Evolutionary conservation across 2,888 invertebrate species (phyloP).

Genomic region (Synanthedon vespiformis): DNA sequence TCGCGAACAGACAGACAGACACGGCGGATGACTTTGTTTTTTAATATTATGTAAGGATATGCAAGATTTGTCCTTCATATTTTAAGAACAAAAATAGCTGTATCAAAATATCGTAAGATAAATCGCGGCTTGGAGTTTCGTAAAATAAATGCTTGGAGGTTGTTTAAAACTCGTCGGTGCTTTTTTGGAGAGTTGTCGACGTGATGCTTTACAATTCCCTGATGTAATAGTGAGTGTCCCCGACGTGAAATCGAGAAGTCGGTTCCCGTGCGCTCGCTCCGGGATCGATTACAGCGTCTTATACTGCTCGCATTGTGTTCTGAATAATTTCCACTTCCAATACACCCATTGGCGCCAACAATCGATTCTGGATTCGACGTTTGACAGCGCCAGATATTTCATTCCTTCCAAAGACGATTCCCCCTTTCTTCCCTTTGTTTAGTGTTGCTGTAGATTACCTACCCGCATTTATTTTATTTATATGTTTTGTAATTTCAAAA

Average conservation of each 20-base stretch:
- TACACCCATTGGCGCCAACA: neutral
- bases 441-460: neutral
- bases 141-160: too few species aligned
- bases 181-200: too few species aligned
- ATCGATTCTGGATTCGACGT: neutral
- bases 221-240: neutral
- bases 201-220: neutral
- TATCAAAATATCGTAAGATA: too few species aligned
- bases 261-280: slow-evolving; percentile 8
- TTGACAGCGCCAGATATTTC: neutral
- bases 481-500: too few species aligned
- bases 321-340: slow-evolving; percentile 12
- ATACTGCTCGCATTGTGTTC: slow-evolving; percentile 16
- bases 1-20: too few species aligned
- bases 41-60: too few species aligned
- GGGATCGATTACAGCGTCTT: slow-evolving; percentile 12
- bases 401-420: neutral
- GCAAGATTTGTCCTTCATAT: too few species aligned
- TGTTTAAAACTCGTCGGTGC: too few species aligned
- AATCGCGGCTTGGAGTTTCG: too few species aligned
- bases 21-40: too few species aligned
- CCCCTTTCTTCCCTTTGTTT: neutral
- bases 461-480: too few species aligned
- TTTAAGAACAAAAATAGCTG: too few species aligned
- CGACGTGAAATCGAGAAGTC: neutral